These are phyloP conservation scores for Spermophilus dauricus DNA, from an alignment of 2,113 vertebrate genomes.

Conservation along the genomic window DNA sequence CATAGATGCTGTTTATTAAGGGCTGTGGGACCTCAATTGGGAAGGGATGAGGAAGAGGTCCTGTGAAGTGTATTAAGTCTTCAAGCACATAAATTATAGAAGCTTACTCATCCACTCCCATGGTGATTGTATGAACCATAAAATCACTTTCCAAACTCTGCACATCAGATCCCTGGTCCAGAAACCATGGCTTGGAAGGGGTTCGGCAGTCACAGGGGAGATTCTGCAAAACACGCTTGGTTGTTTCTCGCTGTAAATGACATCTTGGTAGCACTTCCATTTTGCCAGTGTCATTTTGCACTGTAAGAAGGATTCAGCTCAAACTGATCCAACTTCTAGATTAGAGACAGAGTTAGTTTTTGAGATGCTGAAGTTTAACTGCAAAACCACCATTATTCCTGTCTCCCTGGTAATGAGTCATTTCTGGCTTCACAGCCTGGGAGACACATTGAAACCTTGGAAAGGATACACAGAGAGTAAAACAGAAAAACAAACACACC, in stretches of 20 bases:
- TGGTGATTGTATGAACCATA: neutral
- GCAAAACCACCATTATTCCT: neutral
- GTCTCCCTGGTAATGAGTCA: neutral
- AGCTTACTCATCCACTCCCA: neutral
- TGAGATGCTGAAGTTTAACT: neutral
- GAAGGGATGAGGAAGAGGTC: neutral
- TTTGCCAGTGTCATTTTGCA: neutral
- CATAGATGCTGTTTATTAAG: neutral
- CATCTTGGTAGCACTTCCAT: neutral
- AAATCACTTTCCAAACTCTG: constrained; percentile 21
- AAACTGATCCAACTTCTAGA: neutral
- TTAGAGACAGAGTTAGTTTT: neutral
- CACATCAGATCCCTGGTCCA: neutral
- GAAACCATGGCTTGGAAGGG: neutral
- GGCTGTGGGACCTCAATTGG: neutral
- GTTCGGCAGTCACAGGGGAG: neutral
- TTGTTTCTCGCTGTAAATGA: neutral
- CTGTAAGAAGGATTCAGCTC: neutral
- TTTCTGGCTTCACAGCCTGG: neutral
- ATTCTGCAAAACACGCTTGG: neutral
- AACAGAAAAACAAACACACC: constrained; percentile 22
- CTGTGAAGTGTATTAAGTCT: neutral
- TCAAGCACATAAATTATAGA: neutral
- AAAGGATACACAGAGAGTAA: neutral
- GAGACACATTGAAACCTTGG: neutral